Evolutionary conservation across 2,888 invertebrate species (phyloP), one percentile per base, ranked within the genome.

Genomic region (Spodoptera littoralis): DNA sequence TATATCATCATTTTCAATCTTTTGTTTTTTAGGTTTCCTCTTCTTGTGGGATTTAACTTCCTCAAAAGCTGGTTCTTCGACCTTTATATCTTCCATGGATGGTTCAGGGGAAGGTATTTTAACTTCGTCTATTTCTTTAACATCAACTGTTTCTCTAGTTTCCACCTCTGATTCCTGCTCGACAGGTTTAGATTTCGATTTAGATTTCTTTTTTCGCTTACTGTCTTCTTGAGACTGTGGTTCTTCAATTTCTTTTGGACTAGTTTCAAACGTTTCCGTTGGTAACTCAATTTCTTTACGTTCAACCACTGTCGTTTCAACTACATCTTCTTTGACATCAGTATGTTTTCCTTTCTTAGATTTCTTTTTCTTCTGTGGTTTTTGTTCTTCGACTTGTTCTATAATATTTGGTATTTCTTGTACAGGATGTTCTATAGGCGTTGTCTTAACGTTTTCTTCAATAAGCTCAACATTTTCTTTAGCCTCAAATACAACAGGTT

Each of bases 21-120:
- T 90, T 30, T 53, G 63, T 79, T 90, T 92, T 54, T 89, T 91
- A 8, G 79, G 72, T 76, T 90, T 91, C 75, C 88, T 92, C 82
- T 91, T 90, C 83, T 88, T 92, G 58, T 74, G 75, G 36, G 61
- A 67, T 73, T 88, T 90, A 4, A 74, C 73, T 69, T 84, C 83
- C 65, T 81, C 76, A 30, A 79, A 70, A 52, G 69, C 63, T n/a
- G 75, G 69, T 47, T 79, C 76, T 9, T 63, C 64, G 12, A 30
- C 13, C 52, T 45, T 49, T 44, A n/a, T 22, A 43, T 65, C 68
- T 54, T 45, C 41, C 3, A 47, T 0, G 30, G 22, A 5, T 30
- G 13, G 36, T 47, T 57, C 54, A 11, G 30, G 12, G 61, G 49
- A 30, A 46, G 11, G 46, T 24, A 72, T 59, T 62, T 78, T 64